Evolutionary conservation across 2,113 vertebrate genomes (phyloP), one percentile per base, ranked within the genome.

Genomic region (Cryptoleucopteryx plumbea): DNA sequence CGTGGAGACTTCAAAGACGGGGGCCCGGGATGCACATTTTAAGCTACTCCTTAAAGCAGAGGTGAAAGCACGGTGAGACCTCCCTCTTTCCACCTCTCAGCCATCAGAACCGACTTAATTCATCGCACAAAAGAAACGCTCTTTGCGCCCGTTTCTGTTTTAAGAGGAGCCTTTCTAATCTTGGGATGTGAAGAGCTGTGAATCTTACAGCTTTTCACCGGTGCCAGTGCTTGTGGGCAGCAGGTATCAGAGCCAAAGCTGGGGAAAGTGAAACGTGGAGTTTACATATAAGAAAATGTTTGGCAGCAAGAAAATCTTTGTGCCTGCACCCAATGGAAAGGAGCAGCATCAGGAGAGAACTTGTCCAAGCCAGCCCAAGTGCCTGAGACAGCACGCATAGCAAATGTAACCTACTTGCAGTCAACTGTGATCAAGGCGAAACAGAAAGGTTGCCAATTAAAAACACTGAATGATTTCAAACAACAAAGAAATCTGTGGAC

Each of bases 401-500:
- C 86, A 56, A 61, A 87, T 0, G 32, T 68, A 94, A 91, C 93
- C 96, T 72, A 82, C 92, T 94, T 84, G 91, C 56, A 82, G 92
- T 18, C 61, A 83, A 10, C 90, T 6, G 11, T 1, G 38, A 95
- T 81, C 67, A 34, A 89, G 93, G 85, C 4, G 4, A 56, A 93
- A 53, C 77, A 42, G 62, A 75, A 61, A 82, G 55, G 78, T 67
- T 84, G 92, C 95, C 94, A 93, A 94, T 92, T 96, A 95, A 93
- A 93, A 96, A 25, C 74, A 25, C 27, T 2, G 84, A 90, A n/a
- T 50, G 73, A 86, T 86, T 92, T 93, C 86, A 48, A 63, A 92
- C 80, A 94, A 94, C 95, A 96, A 97, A 97, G 94, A 72, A 94
- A 94, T 48, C 88, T 16, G 5, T 2, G 81, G 91, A 61, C 84